phyloP scores from a whole-genome alignment of 2,113 vertebrate genomes.

The Chaetura pelagica region DNA sequence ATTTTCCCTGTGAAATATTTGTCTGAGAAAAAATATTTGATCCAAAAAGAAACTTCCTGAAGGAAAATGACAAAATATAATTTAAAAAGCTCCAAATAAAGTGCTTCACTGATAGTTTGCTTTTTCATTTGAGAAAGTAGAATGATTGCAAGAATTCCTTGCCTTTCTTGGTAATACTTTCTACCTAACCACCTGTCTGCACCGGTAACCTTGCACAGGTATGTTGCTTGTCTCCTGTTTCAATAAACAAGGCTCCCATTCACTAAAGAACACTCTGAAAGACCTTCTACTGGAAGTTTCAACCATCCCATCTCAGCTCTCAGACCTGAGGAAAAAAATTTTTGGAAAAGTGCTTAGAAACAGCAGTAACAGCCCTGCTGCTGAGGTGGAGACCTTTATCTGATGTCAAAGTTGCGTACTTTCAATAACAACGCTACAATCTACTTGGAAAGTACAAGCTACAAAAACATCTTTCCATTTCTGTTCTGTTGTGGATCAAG shows the following conservation, averaged over 20 bases:
- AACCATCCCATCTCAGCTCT: background rate
- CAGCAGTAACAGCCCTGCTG: background rate
- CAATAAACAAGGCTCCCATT: background rate
- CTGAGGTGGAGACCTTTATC: background rate
- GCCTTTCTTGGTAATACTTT: background rate
- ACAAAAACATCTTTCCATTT: background rate
- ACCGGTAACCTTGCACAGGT: fast-evolving
- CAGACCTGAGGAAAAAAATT: background rate
- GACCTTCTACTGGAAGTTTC: background rate
- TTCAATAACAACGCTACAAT: background rate
- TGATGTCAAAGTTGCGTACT: background rate
- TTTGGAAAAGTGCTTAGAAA: background rate
- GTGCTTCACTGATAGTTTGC: background rate
- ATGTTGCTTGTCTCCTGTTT: background rate
- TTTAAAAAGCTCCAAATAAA: background rate
- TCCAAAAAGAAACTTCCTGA: background rate
- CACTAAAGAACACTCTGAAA: background rate
- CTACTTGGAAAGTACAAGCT: background rate
- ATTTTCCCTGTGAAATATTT: background rate
- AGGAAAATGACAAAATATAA: background rate
- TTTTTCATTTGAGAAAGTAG: background rate
- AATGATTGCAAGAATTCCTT: background rate
- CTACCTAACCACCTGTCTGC: background rate
- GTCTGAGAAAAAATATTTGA: background rate
- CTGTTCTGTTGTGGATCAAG: background rate